A percentile compares a stretch with the other conserved stretches of the same genome.
phyloP scores from a whole-genome alignment of 1,140 invertebrate genomes.

The Eulimnadia texana region DNA sequence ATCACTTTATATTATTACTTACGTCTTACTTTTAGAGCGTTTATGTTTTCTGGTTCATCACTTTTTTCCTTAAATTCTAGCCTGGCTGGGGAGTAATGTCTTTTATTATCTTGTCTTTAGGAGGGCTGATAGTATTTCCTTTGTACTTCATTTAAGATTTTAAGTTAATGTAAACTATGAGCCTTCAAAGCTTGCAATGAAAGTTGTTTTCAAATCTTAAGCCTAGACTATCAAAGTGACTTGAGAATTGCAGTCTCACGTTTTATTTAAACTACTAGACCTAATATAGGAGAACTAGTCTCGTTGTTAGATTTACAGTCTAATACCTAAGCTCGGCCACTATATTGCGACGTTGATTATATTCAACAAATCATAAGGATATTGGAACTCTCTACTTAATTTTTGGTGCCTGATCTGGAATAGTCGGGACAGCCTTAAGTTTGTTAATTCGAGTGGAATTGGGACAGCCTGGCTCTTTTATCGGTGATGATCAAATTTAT shows the following conservation, averaged over 20 bases:
- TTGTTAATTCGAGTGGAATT: slow-evolving; percentile 51
- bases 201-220: neutral
- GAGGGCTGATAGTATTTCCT: neutral
- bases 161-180: slow-evolving; percentile 19
- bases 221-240: neutral
- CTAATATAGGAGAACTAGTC: neutral
- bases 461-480: slow-evolving; percentile 38
- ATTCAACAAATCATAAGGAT: slow-evolving; percentile 59
- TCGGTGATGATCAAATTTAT: slow-evolving; percentile 52
- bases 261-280: neutral
- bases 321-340: slow-evolving; percentile 29
- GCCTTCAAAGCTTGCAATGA: slow-evolving; percentile 18
- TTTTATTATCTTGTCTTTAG: neutral
- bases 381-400: slow-evolving; percentile 59
- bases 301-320: slow-evolving; percentile 15
- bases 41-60: neutral
- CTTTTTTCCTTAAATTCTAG: neutral
- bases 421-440: slow-evolving; percentile 45
- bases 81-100: too few species aligned
- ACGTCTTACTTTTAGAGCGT: neutral
- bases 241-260: slow-evolving; percentile 10
- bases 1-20: slow-evolving; percentile 2
- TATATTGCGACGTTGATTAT: slow-evolving; percentile 35
- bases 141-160: slow-evolving; percentile 2
- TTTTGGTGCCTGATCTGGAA: slow-evolving; percentile 46